Percentiles rank a stretch among this genome's conserved stretches.
Evolutionary conservation across 2,797 vertebrate species (phyloP).

Genomic region (Parauchenoglanis punctatus): DNA sequence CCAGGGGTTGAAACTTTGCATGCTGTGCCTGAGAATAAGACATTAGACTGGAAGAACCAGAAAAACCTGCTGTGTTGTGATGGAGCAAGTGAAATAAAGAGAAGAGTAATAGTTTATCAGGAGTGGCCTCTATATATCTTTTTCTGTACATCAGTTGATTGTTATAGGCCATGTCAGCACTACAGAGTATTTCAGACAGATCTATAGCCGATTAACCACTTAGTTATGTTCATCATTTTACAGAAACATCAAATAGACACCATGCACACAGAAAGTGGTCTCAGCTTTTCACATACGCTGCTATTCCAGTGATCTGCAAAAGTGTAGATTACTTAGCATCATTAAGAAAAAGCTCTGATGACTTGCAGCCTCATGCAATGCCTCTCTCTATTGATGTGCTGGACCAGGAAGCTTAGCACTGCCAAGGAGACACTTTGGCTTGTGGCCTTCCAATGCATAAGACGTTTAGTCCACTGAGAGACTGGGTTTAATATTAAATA

Average conservation of each 20-base stretch:
- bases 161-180: not conserved
- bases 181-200: not conserved
- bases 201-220: not conserved
- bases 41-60: slow-evolving; percentile 11
- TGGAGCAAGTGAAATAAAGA: not conserved
- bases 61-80: slow-evolving; percentile 7
- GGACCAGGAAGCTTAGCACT: slow-evolving; percentile 42
- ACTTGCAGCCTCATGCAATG: slow-evolving; percentile 26
- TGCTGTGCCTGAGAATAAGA: not conserved
- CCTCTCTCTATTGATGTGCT: slow-evolving; percentile 35
- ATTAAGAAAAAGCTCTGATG: slow-evolving; percentile 36
- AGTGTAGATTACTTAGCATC: slow-evolving; percentile 27
- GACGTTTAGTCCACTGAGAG: slow-evolving; percentile 45
- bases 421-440: slow-evolving; percentile 62
- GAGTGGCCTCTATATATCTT: not conserved
- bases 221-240: not conserved
- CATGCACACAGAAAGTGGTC: not conserved
- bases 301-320: slow-evolving; percentile 23
- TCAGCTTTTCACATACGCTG: slow-evolving; percentile 21
- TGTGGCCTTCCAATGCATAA: slow-evolving; percentile 57
- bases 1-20: not conserved
- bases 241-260: not conserved
- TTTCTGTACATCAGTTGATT: not conserved
- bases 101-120: slow-evolving; percentile 40
- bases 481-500: slow-evolving; percentile 57